Conservation (phyloP, 2,888 invertebrate species). For the Malthinus seriepunctatus region DNA sequence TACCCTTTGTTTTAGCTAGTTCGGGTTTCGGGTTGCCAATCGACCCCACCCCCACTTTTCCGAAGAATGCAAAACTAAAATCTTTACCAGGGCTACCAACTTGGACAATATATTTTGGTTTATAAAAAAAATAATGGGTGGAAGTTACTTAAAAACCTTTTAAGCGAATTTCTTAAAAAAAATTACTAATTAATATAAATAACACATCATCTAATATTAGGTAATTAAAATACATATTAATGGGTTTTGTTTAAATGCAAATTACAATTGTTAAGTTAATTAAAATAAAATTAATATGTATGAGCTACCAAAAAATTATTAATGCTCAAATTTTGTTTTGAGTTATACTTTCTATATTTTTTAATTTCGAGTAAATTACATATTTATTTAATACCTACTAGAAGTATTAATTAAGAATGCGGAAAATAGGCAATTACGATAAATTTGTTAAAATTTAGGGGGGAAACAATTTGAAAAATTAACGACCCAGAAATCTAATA, state of each 20-base stretch:
- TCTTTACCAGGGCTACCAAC: too few relatives aligned
- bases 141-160: neutral
- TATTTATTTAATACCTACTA: too few relatives aligned
- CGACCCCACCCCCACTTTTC: too few relatives aligned
- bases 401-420: neutral
- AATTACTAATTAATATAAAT: constrained; percentile 9
- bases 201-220: constrained; percentile 25
- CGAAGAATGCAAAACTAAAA: too few relatives aligned
- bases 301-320: neutral
- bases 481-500: constrained; percentile 37
- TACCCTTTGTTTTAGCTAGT: too few relatives aligned
- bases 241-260: constrained; percentile 31
- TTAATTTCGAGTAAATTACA: too few relatives aligned
- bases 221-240: constrained; percentile 30
- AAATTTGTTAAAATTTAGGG: constrained; percentile 12
- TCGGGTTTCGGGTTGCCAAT: too few relatives aligned
- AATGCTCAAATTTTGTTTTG: too few relatives aligned
- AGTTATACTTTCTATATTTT: too few relatives aligned
- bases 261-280: constrained; percentile 20
- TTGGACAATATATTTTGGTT: too few relatives aligned
- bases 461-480: constrained; percentile 31
- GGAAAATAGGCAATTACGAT: neutral
- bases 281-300: constrained; percentile 15
- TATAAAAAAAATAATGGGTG: too few relatives aligned
- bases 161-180: neutral